Evolutionary conservation across 1,140 invertebrate genomes (phyloP), one percentile per base, ranked within the genome.

Genomic region (Sitodiplosis mosellana): DNA sequence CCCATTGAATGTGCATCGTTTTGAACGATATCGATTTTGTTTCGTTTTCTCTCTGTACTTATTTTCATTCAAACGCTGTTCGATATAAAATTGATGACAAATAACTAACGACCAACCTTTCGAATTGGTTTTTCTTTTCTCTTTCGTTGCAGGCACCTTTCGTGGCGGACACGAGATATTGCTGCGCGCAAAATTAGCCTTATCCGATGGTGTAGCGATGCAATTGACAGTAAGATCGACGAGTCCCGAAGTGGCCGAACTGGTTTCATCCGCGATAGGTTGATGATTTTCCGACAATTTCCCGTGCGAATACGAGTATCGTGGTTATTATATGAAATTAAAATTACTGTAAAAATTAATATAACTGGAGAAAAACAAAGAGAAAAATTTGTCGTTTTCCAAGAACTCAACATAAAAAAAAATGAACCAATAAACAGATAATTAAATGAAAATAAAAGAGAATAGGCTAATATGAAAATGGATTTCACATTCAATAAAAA

Each of bases 101-200:
- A 14, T 11, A 10, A 44, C 12, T 14, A 11, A 44, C 15, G 8
- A 11, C 12, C 27, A 18, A 27, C 7, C 10, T n/a, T 49, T 48
- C 11, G 15, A 12, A 46, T 15, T n/a, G 33, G 8, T 6, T 5
- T 19, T 11, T 19, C n/a, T 7, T 27, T 20, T 33, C 20, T 43
- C 49, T 43, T 51, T 57, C 45, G 48, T 65, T 59, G 47, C 61
- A 73, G 84, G 89, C 36, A 74, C 90, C 0, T 91, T 89, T 59
- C 74, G 92, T 38, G 90, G 88, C 7, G 88, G 89, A 1, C 77
- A 83, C 47, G 88, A 95, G 51, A 79, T 96, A 21, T 64, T 98
- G 15, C 88, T 93, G 1, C 68, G 81, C 47, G 83, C 88, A 8
- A 84, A 88, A 60, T 59, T 96, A 41, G 84, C 82, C 0, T 61